Evolutionary conservation across 2,113 vertebrate species (phyloP).

Genomic region (Cynopterus brachyotis): DNA sequence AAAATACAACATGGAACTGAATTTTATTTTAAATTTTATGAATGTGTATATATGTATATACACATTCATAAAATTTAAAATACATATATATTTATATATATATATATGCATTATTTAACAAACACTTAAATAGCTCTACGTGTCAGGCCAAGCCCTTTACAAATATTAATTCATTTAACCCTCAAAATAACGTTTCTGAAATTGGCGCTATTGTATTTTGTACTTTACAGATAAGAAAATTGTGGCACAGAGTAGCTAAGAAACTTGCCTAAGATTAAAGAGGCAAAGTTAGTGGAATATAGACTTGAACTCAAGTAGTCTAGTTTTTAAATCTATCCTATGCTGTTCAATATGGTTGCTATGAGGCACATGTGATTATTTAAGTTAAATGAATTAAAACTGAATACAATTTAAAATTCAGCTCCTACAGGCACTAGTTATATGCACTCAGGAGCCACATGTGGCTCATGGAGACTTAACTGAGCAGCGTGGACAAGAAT

Average conservation of each 20-base stretch:
- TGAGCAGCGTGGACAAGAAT: fast-evolving
- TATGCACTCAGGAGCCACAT: not conserved
- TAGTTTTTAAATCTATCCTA: not conserved
- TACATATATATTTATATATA: not conserved
- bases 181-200: not conserved
- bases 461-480: fast-evolving
- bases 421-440: not conserved
- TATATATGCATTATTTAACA: not conserved
- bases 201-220: not conserved
- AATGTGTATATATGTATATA: too few relatives aligned
- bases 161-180: not conserved
- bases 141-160: not conserved
- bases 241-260: not conserved
- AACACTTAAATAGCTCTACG: not conserved
- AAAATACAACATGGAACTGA: not conserved
- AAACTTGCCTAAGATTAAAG: not conserved
- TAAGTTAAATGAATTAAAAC: not conserved
- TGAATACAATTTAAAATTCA: not conserved
- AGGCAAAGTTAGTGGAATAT: not conserved
- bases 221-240: not conserved
- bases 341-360: not conserved
- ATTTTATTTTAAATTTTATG: not conserved
- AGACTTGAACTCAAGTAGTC: not conserved
- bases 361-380: not conserved
- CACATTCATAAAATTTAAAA: too few relatives aligned